Percentiles rank a stretch among this genome's conserved stretches.
These are phyloP conservation scores for Acanthopleura granulata DNA, from an alignment of 2,888 invertebrate genomes.

Conservation along the genomic window DNA sequence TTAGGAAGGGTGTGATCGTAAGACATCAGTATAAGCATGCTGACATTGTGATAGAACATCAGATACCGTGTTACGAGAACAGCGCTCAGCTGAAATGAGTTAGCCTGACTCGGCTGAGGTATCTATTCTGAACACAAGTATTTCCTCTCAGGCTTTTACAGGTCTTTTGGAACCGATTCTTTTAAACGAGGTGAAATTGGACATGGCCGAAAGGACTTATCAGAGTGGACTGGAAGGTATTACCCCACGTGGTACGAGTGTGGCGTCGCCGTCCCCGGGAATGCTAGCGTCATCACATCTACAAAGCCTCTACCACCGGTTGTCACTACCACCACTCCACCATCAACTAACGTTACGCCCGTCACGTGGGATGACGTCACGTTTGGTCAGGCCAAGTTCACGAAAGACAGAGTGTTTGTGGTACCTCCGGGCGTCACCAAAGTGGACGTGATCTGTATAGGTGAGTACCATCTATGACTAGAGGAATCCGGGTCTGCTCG, in stretches of 20 bases:
- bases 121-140: no score
- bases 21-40: no score
- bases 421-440: neutral
- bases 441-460: constrained; percentile 12
- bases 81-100: no score
- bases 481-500: no score
- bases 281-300: neutral
- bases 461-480: neutral
- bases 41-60: no score
- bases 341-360: neutral
- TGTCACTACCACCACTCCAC: neutral
- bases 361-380: neutral
- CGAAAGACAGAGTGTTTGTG: neutral
- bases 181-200: constrained; percentile 13
- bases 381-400: neutral
- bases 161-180: neutral
- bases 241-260: constrained; percentile 22
- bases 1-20: no score
- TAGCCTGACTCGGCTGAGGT: no score
- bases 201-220: neutral
- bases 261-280: constrained; percentile 14
- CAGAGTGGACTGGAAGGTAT: constrained; percentile 21
- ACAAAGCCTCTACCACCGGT: neutral
- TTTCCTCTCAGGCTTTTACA: constrained; percentile 3
- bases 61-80: no score